Conservation (phyloP, 64 coral and sea anemone species). For the Actinia tenebrosa region DNA sequence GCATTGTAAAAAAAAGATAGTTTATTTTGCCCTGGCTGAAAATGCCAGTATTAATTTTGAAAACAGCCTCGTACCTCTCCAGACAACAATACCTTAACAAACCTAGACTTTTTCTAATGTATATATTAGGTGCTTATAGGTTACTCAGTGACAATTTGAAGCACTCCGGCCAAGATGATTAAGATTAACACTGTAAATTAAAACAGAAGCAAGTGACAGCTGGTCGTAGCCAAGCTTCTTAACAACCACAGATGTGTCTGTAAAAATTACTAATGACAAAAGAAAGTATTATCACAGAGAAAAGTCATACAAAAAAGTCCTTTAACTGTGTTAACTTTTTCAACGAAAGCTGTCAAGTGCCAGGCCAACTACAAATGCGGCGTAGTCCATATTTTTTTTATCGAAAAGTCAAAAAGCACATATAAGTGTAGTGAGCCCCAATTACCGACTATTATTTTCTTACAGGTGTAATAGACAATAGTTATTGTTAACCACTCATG, state of each 20-base stretch:
- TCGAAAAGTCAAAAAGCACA: conserved; percentile 24
- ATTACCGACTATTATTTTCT: conserved; percentile 41
- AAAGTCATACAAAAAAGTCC: not conserved
- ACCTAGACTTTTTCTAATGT: not conserved
- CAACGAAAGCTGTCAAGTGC: not conserved
- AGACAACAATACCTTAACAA: not conserved
- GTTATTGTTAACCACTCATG: conserved; percentile 43
- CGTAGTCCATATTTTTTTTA: not conserved
- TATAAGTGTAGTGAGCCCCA: conserved; percentile 23
- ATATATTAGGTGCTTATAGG: conserved; percentile 2
- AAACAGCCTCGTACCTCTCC: not conserved
- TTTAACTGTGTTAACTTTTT: not conserved
- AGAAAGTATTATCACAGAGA: not conserved
- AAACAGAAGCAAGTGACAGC: conserved; percentile 27
- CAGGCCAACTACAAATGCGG: not conserved
- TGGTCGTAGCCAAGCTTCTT: conserved; percentile 3
- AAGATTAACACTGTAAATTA: conserved; percentile 6
- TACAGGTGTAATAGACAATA: conserved; percentile 69
- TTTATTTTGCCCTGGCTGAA: not conserved
- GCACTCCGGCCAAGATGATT: conserved; percentile 8
- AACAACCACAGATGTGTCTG: conserved; percentile 14
- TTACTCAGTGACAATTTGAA: not conserved
- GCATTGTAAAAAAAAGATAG: not conserved
- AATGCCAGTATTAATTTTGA: not conserved
- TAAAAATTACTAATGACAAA: not conserved